Evolutionary conservation across 37 sponge, comb jelly and placozoan species (phyloP), one percentile per base, ranked within the genome.

Genomic region (Spongilla lacustris): DNA sequence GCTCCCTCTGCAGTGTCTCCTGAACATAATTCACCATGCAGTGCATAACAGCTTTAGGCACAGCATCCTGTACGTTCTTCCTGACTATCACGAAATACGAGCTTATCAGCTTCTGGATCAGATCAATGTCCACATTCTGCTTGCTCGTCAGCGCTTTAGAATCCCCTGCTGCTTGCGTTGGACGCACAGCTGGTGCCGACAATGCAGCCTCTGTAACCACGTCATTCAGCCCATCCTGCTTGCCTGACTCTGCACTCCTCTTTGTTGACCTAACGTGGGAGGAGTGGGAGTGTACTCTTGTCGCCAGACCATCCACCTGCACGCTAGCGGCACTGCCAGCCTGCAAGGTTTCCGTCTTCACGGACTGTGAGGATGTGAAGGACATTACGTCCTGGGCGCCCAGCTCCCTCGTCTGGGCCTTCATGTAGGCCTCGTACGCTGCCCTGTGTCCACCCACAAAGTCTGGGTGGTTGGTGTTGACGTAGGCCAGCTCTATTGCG

Each of bases 401-500:
- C 46, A 48, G 69, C 77, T 75, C 33, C 28, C 50, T 35, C 0
- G 89, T 82, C 74, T 89, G 90, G 41, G 91, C 81, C 76, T 84
- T 70, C 84, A 93, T 89, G 80, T 90, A 90, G 0, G 88, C 68
- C 67, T 94, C 94, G 84, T 94, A 94, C 0, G 94, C 94, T 23
- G 94, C 94, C 23, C 91, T 68, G 26, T 91, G 90, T 12, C 96
- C 96, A 25, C 93, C 96, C 58, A 94, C 91, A 86, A 99, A 99
- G 71, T 99, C 99, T 23, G 99, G 99, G 83, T 99, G 99, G 83
- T 97, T 99, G 31, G 99, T 99, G 80, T 99, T 99, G 78, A 97
- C 95, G 92, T 99, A 99, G 24, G 97, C 92, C 41, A 97, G 91
- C 74, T 99, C 99, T 38, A 99, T 99, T 31, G 86, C 66, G 23